Base-by-base conservation (phyloP, 1,140 invertebrate species). In the Cydia strobilella region DNA sequence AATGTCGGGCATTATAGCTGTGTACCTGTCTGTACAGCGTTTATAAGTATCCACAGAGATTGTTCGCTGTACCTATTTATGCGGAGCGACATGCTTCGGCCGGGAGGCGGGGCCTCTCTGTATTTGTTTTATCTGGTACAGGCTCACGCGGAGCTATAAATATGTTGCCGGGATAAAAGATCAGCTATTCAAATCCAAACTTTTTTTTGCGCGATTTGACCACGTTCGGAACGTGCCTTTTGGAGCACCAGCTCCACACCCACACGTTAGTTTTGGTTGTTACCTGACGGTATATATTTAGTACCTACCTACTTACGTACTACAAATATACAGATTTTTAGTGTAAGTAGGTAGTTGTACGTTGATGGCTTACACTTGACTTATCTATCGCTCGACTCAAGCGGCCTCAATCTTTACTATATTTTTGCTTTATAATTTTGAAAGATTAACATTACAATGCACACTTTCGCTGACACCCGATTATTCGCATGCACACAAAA, bases 21-120 rank as follows among this genome's bases (percentile, higher is more conserved):
- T 73, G 73, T 87, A 85, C 82, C 82, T 87, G 82, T 85, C 54
- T 78, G 65, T 69, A 18, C n/a, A 74, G 66, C 77, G 78, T 80
- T 81, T 77, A 79, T 79, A 25, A 80, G 81, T 85, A 86, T 88
- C 86, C 85, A 86, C 82, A 86, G 83, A 83, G 86, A 90, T 88
- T 86, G 86, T 86, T 82, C 76, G 81, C 20, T 51, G 31, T 85
- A n/a, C n/a, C n/a, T n/a, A 84, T 89, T 89, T 87, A 85, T 87
- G 83, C 84, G 75, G 79, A 78, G 80, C 79, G 77, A 81, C 83
- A 81, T 69, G 76, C 75, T 76, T 74, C 75, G 77, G 79, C 77
- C 79, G 77, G 78, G 75, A 80, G 75, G 76, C 78, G 80, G 71
- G 74, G 77, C 79, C 78, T n/a, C 79, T 81, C 79, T 81, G 82